Evolutionary conservation across 1,140 invertebrate species (phyloP).

Genomic region (Zophobas atratus): DNA sequence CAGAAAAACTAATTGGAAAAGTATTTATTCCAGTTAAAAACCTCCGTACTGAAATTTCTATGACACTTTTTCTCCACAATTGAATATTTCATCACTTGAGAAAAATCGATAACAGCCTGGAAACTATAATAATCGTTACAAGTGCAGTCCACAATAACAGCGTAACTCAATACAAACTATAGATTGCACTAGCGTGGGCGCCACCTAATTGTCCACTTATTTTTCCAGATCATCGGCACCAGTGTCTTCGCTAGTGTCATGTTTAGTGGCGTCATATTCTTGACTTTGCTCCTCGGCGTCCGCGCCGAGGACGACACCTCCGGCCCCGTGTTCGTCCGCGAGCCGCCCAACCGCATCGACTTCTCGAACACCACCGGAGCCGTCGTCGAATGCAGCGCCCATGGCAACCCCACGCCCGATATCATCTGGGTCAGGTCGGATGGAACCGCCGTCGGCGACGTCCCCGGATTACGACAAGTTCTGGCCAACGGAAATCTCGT

Average conservation of each 20-base stretch:
- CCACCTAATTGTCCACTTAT: neutral
- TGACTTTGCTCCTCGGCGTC: constrained; percentile 23
- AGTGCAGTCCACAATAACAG: neutral
- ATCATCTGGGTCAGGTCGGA: constrained; percentile 94
- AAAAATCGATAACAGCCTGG: constrained; percentile 2
- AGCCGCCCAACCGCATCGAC: constrained; percentile 91
- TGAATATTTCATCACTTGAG: neutral
- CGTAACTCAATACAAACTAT: neutral
- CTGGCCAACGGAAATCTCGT: constrained; percentile 93
- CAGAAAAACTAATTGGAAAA: too few species aligned
- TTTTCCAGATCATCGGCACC: constrained; percentile 29
- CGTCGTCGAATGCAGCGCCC: constrained; percentile 92
- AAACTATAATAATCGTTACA: neutral
- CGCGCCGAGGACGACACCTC: constrained; percentile 79
- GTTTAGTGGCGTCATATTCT: constrained; percentile 12
- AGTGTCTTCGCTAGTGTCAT: constrained; percentile 15
- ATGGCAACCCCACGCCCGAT: constrained; percentile 91
- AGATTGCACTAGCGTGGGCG: constrained; percentile 2
- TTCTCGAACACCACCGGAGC: constrained; percentile 96
- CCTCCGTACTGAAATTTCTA: too few species aligned
- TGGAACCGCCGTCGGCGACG: constrained; percentile 90
- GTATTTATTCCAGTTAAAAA: too few species aligned
- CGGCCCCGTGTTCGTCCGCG: constrained; percentile 92
- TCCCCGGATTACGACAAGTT: constrained; percentile 84
- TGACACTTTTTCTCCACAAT: neutral